A percentile compares a stretch with the other conserved stretches of the same genome.
These are phyloP conservation scores for Tenebrio molitor DNA, from an alignment of 1,140 invertebrate species.

Conservation along the genomic window DNA sequence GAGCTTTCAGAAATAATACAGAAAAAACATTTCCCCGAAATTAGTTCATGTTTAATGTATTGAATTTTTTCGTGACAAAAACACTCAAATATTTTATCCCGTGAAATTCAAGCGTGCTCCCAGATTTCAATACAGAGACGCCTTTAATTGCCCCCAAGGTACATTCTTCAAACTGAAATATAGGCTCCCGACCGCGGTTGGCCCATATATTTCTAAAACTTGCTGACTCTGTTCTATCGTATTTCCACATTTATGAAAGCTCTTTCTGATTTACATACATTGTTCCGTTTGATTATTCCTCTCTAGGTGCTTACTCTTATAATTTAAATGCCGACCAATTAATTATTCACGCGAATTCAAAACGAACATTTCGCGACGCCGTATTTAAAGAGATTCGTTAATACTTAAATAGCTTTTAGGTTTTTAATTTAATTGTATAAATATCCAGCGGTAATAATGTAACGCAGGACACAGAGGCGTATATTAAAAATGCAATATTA, in stretches of 20 bases:
- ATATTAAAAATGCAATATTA: too few species aligned
- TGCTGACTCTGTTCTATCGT: constrained; percentile 30
- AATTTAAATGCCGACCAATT: not conserved
- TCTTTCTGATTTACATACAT: constrained; percentile 36
- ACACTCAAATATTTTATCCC: constrained; percentile 37
- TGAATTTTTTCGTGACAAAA: constrained; percentile 27
- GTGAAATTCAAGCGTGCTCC: constrained; percentile 26
- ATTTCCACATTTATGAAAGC: constrained; percentile 36
- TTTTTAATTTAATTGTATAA: constrained; percentile 37
- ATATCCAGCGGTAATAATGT: too few species aligned
- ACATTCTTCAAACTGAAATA: constrained; percentile 40
- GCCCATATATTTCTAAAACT: constrained; percentile 37
- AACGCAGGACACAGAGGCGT: too few species aligned
- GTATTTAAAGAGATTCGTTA: constrained; percentile 25
- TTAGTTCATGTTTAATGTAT: constrained; percentile 39
- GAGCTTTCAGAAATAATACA: not conserved
- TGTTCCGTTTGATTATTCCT: constrained; percentile 22
- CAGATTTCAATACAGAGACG: constrained; percentile 35
- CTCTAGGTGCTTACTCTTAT: not conserved
- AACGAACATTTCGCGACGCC: not conserved
- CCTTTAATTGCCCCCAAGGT: constrained; percentile 39
- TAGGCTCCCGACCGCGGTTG: constrained; percentile 23
- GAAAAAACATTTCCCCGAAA: not conserved
- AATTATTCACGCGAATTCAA: constrained; percentile 17
- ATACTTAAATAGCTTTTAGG: constrained; percentile 27